These are phyloP conservation scores for Petrocephalus microphthalmus DNA, from an alignment of 2,113 vertebrate genomes.

Conservation along the genomic window DNA sequence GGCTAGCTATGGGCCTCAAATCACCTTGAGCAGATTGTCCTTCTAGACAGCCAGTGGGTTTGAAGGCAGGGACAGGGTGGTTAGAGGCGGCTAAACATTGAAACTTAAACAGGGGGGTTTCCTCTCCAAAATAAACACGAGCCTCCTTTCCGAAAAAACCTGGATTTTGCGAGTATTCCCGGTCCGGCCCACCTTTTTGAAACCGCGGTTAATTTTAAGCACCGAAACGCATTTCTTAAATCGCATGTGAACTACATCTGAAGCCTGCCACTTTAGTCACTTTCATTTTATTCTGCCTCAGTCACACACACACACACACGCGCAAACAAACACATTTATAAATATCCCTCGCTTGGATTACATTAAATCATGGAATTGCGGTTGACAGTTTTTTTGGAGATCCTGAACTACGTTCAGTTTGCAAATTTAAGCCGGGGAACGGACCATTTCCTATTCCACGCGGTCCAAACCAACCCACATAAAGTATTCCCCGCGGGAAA, in stretches of 20 bases:
- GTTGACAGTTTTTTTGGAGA: slow-evolving; percentile 46
- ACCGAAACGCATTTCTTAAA: slow-evolving; percentile 14
- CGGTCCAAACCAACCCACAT: slow-evolving; percentile 57
- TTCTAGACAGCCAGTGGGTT: background rate
- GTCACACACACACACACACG: slow-evolving; percentile 2
- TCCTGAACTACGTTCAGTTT: slow-evolving; percentile 28
- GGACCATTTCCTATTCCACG: slow-evolving; percentile 44
- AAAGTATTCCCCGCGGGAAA: slow-evolving; percentile 54
- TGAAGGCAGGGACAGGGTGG: background rate
- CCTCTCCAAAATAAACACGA: slow-evolving; percentile 24
- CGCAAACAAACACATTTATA: slow-evolving; percentile 22
- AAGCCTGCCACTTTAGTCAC: background rate
- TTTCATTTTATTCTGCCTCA: background rate
- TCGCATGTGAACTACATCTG: background rate
- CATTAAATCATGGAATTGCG: slow-evolving; percentile 56
- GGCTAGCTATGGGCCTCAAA: background rate
- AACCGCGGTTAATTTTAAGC: background rate
- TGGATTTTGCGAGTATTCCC: slow-evolving; percentile 14
- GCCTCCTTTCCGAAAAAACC: slow-evolving; percentile 13
- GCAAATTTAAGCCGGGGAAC: slow-evolving; percentile 51
- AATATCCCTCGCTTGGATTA: slow-evolving; percentile 38
- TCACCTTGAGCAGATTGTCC: background rate
- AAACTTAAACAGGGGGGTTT: slow-evolving; percentile 12
- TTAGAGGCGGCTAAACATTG: slow-evolving; percentile 8
- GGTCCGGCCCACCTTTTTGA: background rate